phyloP scores from a whole-genome alignment of 2,797 vertebrate genomes.

The Gambelia wislizenii region DNA sequence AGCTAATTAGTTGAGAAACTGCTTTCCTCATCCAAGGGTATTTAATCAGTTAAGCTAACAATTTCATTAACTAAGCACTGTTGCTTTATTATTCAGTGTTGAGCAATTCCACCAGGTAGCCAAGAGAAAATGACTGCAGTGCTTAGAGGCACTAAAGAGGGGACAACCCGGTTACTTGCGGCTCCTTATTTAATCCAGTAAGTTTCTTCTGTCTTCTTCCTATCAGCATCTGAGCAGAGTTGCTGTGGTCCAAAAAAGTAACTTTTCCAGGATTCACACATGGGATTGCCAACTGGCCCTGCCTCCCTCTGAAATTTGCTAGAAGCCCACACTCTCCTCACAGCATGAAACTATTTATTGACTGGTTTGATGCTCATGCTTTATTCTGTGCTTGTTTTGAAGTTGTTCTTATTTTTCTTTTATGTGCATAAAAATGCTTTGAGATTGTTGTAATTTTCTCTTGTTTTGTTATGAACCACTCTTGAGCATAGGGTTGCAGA shows the following conservation, averaged over 20 bases:
- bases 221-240: background rate
- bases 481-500: too few species aligned
- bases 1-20: background rate
- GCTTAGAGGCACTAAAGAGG: background rate
- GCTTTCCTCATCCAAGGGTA: background rate
- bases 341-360: background rate
- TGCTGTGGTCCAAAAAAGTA: too few species aligned
- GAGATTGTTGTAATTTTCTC: background rate
- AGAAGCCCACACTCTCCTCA: background rate
- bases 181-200: too few species aligned
- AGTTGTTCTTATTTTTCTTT: background rate
- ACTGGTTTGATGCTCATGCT: background rate
- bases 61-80: slow-evolving; percentile 1
- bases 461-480: background rate
- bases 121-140: background rate
- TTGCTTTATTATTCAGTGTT: background rate
- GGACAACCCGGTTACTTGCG: background rate
- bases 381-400: background rate
- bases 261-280: too few species aligned
- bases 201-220: too few species aligned
- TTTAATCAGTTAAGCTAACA: background rate
- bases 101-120: background rate
- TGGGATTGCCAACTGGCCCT: background rate
- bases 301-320: background rate
- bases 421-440: background rate